Evolutionary conservation across 2,888 invertebrate genomes (phyloP), one percentile per base, ranked within the genome.

Genomic region (Hypolimnas misippus): DNA sequence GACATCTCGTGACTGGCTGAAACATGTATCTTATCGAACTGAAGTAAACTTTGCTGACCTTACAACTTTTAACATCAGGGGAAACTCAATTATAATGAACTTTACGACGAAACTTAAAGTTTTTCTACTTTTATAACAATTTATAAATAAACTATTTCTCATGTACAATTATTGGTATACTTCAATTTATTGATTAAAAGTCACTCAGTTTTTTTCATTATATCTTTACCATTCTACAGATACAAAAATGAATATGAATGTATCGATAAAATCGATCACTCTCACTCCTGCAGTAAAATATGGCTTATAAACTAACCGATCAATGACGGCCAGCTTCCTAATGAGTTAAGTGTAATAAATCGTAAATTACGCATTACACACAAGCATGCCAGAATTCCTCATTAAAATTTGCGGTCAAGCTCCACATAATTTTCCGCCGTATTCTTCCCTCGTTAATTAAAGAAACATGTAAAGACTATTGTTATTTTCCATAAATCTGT

Each of bases 401-500:
- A 25, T 25, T 25, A 46, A 12, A 46, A 12, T 46, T 12, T 21
- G 12, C 12, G 12, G 12, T 12, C 5, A 12, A 46, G 12, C 19
- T 21, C 21, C 21, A 46, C 19, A 21, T n/a, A 12, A 44, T 19
- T 44, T 19, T 21, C 19, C 1, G 21, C 1, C 17, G 17, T 21
- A 21, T 46, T 46, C 1, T 21, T 21, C 4, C 44, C 12, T 5
- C 12, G 8, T 46, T 19, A 46, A 42, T 8, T 42, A 10, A 12
- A 46, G 6, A 42, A 14, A 6, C 2, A 42, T 12, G 4, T 44
- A 33, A 21, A n/a, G 19, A 12, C 44, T 10, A 46, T 46, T 46
- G 72, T 73, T 74, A 76, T 75, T 76, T 78, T 73, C 73, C 73
- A 76, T 81, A 82, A 82, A 85, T 83, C 78, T 85, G 86, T 88